Conservation (phyloP, 2,888 invertebrate species). For the Bhutanitis thaidina region DNA sequence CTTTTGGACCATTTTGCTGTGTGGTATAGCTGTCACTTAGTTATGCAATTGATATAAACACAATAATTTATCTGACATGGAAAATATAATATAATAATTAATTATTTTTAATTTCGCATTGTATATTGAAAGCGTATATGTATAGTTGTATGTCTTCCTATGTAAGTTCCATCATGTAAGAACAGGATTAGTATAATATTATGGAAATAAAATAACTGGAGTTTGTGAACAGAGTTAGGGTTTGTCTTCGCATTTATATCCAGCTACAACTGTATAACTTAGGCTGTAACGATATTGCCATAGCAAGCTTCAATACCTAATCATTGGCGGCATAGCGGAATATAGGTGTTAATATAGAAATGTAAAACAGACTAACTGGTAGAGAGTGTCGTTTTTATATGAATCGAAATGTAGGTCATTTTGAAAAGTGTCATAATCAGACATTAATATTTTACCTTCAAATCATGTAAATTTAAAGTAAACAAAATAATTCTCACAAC, state of each 20-base stretch:
- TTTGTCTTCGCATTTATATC: conserved; percentile 58
- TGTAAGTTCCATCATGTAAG: conserved; percentile 65
- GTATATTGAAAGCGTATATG: conserved; percentile 53
- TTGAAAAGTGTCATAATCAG: conserved; percentile 27
- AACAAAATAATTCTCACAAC: too few relatives aligned
- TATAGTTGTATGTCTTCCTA: conserved; percentile 76
- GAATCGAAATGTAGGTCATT: conserved; percentile 53
- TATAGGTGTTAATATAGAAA: conserved; percentile 49
- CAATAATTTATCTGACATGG: too few relatives aligned
- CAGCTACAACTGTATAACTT: conserved; percentile 62
- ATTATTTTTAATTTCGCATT: conserved; percentile 37
- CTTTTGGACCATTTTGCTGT: background rate
- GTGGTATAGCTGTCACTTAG: background rate
- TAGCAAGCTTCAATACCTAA: conserved; percentile 53
- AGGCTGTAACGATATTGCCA: conserved; percentile 50
- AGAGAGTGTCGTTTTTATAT: conserved; percentile 57
- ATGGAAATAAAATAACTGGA: conserved; percentile 43
- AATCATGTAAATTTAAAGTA: too few relatives aligned
- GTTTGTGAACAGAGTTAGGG: conserved; percentile 55
- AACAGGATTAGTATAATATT: conserved; percentile 48
- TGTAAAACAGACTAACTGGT: conserved; percentile 48
- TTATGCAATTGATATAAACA: background rate
- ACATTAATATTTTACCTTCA: too few relatives aligned
- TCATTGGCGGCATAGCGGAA: conserved; percentile 40
- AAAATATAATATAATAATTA: background rate